Conservation (phyloP, 1,140 invertebrate genomes). For the Drosophila willistoni region DNA sequence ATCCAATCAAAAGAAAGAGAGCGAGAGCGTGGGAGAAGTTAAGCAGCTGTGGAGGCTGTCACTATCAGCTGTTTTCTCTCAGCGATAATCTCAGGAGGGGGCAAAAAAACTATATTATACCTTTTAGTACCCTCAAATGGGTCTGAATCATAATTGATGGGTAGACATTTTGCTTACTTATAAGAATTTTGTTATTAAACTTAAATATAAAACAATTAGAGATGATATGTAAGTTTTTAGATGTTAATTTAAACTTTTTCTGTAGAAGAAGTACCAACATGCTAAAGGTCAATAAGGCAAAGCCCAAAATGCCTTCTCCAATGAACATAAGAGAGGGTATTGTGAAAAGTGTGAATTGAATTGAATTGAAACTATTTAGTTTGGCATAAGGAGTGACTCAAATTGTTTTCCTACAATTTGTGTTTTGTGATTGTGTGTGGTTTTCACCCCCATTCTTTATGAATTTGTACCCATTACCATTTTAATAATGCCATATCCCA, state of each 20-base stretch:
- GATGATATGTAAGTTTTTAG: no score
- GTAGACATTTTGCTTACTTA: no score
- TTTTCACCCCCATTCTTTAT: slow-evolving; percentile 5
- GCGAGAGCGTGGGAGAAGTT: background rate
- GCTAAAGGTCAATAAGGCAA: no score
- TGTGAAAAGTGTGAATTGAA: slow-evolving; percentile 56
- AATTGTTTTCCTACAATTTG: slow-evolving; percentile 31
- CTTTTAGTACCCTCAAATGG: background rate
- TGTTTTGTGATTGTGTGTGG: slow-evolving; percentile 15
- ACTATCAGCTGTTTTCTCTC: slow-evolving; percentile 6
- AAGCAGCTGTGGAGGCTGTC: slow-evolving; percentile 1
- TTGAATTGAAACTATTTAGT: slow-evolving; percentile 64
- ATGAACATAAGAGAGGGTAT: background rate
- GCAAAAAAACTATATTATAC: slow-evolving; percentile 15
- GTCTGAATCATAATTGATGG: no score
- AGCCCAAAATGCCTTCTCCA: no score
- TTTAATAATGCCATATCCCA: background rate
- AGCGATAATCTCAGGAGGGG: background rate
- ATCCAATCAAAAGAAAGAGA: background rate
- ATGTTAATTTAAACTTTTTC: no score
- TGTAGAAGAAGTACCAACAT: no score
- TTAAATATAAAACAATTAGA: no score
- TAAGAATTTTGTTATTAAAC: no score
- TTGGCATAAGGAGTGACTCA: slow-evolving; percentile 9
- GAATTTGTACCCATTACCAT: slow-evolving; percentile 4